Evolutionary conservation across 2,113 vertebrate genomes (phyloP).

Genomic region (Ailuropoda melanoleuca): DNA sequence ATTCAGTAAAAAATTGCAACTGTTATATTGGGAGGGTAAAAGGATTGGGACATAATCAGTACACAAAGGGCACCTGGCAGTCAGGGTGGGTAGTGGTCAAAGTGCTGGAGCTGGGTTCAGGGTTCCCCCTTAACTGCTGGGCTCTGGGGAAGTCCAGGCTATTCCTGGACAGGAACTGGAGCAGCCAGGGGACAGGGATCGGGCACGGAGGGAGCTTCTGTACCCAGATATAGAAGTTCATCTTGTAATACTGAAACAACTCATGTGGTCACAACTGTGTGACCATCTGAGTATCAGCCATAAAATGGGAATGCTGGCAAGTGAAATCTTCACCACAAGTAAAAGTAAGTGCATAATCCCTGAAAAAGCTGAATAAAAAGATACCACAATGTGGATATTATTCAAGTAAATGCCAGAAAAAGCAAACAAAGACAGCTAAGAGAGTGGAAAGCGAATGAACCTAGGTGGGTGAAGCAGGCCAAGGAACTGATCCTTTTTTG

Average conservation of each 20-base stretch:
- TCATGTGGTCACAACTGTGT: not conserved
- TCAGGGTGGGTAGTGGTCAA: not conserved
- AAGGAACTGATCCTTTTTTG: not conserved
- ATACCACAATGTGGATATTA: not conserved
- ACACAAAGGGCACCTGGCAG: not conserved
- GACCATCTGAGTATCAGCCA: not conserved
- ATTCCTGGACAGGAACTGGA: not conserved
- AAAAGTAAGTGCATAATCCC: not conserved
- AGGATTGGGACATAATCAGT: not conserved
- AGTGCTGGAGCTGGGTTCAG: not conserved
- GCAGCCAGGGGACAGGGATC: not conserved
- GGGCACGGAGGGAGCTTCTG: not conserved
- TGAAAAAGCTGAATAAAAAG: not conserved
- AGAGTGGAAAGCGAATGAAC: not conserved
- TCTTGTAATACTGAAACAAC: not conserved
- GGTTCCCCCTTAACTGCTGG: not conserved
- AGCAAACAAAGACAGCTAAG: not conserved
- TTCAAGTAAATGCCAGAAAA: not conserved
- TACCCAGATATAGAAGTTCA: not conserved
- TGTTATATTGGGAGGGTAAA: not conserved
- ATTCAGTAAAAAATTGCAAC: not conserved
- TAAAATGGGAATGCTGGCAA: not conserved
- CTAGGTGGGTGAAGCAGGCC: not conserved
- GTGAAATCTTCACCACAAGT: not conserved
- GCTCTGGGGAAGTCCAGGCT: too few relatives aligned